Evolutionary conservation across 1,140 invertebrate species (phyloP).

Genomic region (Pseudomyrmex gracilis): DNA sequence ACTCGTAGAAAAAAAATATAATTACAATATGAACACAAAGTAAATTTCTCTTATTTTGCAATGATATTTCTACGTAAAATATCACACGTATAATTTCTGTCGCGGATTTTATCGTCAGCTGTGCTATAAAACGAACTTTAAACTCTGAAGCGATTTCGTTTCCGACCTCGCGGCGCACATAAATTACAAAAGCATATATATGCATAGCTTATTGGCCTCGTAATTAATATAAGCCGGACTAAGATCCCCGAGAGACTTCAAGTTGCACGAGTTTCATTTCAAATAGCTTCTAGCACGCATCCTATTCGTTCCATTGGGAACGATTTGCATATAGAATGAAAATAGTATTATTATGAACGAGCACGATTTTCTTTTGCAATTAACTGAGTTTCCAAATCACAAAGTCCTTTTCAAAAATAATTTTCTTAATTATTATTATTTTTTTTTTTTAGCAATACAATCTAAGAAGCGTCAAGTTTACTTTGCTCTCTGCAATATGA

Average conservation of each 20-base stretch:
- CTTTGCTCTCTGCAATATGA: background rate
- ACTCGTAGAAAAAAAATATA: background rate
- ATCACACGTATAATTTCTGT: background rate
- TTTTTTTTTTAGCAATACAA: background rate
- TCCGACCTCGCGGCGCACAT: background rate
- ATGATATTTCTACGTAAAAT: constrained; percentile 7
- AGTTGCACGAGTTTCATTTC: constrained; percentile 52
- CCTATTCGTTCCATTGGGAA: background rate
- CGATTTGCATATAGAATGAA: constrained; percentile 14
- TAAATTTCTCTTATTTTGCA: background rate
- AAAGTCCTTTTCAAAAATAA: too few relatives aligned
- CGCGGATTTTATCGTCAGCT: background rate
- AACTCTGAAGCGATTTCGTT: constrained; percentile 1
- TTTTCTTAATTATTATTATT: too few relatives aligned
- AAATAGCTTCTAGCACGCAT: constrained; percentile 47
- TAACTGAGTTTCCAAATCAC: background rate
- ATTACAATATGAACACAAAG: background rate
- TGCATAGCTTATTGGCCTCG: constrained; percentile 37
- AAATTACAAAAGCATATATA: constrained; percentile 30
- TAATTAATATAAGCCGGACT: constrained; percentile 47
- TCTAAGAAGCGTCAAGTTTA: background rate
- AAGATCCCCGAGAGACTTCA: constrained; percentile 43
- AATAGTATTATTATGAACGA: background rate
- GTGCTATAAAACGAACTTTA: background rate
- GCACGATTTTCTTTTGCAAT: constrained; percentile 5